Base-by-base conservation (phyloP, 2,113 vertebrate genomes). In the Columbina picui region DNA sequence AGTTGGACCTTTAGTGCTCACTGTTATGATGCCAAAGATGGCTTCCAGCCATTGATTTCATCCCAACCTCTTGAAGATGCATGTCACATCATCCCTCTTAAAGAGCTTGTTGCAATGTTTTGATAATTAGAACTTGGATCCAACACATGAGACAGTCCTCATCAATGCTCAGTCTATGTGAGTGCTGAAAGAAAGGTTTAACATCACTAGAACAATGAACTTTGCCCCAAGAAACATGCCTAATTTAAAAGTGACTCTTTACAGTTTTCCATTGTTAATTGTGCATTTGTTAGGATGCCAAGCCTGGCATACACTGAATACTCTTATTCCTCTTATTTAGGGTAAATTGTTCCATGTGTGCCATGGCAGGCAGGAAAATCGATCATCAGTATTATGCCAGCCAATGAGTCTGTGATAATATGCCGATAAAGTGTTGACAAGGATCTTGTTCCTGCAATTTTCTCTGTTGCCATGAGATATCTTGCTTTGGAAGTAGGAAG, bases 81-180 rank as follows among this genome's bases (percentile, higher is more conserved):
- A n/a, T 45, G 65, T 74, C 73, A 70, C 53, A 60, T 64, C 86
- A 88, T 82, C 56, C 57, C n/a, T 93, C 71, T 78, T 86, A 90
- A 89, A 86, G 41, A 86, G 34, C 68, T 93, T 91, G 67, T 90
- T 82, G 50, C 59, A 91, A 41, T 29, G 14, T 84, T 92, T 92
- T 74, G 32, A 47, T 55, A 89, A 64, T 89, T 95, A 67, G 34
- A 82, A 7, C 68, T 91, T 77, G 75, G n/a, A 92, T 93, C 34
- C 64, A 89, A 38, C 0, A 1, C 29, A 30, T 2, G 12, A 96
- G 47, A 55, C 32, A 70, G 23, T 15, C 32, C 12, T 80, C 55
- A 38, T 59, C 61, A 73, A 27, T 63, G 60, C 34, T 90, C 41
- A 43, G 60, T 2, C 5, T 79, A 47, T 53, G 83, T 32, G 26